Evolutionary conservation across 2,797 vertebrate genomes (phyloP).

Genomic region (Microcaecilia unicolor): DNA sequence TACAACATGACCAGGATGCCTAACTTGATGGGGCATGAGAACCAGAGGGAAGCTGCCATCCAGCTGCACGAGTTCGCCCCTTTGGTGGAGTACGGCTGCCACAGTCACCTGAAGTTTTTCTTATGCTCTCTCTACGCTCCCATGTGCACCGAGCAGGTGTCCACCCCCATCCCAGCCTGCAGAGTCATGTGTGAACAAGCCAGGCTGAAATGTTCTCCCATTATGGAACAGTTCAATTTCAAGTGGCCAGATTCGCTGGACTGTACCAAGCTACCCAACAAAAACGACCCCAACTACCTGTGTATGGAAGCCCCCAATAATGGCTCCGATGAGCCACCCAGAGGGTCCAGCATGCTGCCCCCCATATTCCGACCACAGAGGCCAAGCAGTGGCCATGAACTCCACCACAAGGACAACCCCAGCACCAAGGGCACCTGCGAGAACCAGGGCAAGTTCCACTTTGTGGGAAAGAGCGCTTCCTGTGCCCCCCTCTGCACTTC

Average conservation of each 20-base stretch:
- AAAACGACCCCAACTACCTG: slow-evolving; percentile 91
- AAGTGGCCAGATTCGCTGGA: slow-evolving; percentile 91
- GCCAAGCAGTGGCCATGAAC: slow-evolving; percentile 50
- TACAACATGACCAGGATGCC: slow-evolving; percentile 97
- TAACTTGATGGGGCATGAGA: slow-evolving; percentile 90
- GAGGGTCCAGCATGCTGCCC: slow-evolving; percentile 77
- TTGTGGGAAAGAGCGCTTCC: slow-evolving; percentile 85
- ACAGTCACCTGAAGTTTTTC: slow-evolving; percentile 89
- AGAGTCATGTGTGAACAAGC: slow-evolving; percentile 95
- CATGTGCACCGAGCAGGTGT: slow-evolving; percentile 98
- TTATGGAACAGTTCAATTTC: slow-evolving; percentile 90
- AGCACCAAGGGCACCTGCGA: slow-evolving; percentile 57
- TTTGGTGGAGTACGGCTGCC: slow-evolving; percentile 89
- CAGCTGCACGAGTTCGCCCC: slow-evolving; percentile 93
- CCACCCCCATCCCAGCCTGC: slow-evolving; percentile 90
- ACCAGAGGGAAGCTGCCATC: slow-evolving; percentile 88
- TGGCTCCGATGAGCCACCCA: slow-evolving; percentile 74
- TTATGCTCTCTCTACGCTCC: slow-evolving; percentile 94
- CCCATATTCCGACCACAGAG: slow-evolving; percentile 78
- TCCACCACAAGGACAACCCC: slow-evolving; percentile 45
- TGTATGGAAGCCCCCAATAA: slow-evolving; percentile 98
- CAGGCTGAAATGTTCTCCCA: slow-evolving; percentile 81
- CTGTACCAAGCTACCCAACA: slow-evolving; percentile 85
- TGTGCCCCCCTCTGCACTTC: slow-evolving; percentile 86
- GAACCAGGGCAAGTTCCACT: slow-evolving; percentile 91